These are phyloP conservation scores for Etheostoma nigrum DNA, from an alignment of 2,797 vertebrate species.

Conservation along the genomic window DNA sequence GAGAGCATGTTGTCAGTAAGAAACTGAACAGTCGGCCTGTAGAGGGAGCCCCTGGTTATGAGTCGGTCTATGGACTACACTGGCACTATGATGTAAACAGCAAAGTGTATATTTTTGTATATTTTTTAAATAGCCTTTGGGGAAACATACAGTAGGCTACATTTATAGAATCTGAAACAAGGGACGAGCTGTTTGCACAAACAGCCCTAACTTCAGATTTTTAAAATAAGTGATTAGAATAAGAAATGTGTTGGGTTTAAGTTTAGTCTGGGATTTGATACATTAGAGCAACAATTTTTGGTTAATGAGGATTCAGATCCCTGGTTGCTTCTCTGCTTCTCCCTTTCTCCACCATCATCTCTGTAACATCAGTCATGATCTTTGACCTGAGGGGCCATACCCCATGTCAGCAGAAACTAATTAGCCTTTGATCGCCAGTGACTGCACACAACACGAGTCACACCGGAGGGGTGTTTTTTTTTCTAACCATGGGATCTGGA, in stretches of 20 bases:
- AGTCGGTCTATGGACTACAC: constrained; percentile 36
- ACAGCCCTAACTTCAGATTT: constrained; percentile 36
- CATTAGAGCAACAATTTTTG: constrained; percentile 66
- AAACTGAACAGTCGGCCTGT: constrained; percentile 67
- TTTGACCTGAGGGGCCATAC: constrained; percentile 83
- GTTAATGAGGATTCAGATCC: constrained; percentile 84
- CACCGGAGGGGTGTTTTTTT: constrained; percentile 54
- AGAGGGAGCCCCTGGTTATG: constrained; percentile 82
- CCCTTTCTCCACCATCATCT: constrained; percentile 79
- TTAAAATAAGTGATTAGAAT: constrained; percentile 54
- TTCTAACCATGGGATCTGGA: constrained; percentile 51
- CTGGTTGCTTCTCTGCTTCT: constrained; percentile 63
- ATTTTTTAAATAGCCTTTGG: constrained; percentile 33
- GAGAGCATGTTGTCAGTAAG: constrained; percentile 68
- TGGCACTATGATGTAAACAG: constrained; percentile 22
- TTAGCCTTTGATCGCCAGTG: constrained; percentile 85
- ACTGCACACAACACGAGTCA: constrained; percentile 76
- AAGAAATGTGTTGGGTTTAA: constrained; percentile 43
- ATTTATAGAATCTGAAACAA: constrained; percentile 11
- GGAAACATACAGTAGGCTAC: constrained; percentile 4
- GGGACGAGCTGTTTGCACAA: constrained; percentile 2
- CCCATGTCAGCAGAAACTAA: constrained; percentile 86
- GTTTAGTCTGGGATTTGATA: constrained; percentile 64
- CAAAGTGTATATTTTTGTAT: constrained; percentile 24
- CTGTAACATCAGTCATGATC: constrained; percentile 83